Conservation (phyloP, 1,140 invertebrate genomes). For the Drosophila teissieri region DNA sequence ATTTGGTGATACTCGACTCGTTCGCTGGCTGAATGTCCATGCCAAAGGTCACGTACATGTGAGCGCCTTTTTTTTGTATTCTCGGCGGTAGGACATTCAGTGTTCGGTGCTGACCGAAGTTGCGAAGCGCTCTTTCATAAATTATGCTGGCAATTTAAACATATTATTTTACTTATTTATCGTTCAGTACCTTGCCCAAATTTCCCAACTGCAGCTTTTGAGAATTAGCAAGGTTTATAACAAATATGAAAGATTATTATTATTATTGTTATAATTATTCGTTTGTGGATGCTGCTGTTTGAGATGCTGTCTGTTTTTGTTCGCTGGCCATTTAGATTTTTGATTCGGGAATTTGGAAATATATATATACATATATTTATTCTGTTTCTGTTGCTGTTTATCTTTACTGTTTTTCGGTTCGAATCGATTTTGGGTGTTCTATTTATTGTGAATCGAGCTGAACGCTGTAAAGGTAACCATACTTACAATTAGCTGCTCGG, state of each 20-base stretch:
- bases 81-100: constrained; percentile 5
- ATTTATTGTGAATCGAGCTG: constrained; percentile 1
- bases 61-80: no score
- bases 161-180: constrained; percentile 29
- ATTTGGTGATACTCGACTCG: not conserved
- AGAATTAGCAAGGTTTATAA: constrained; percentile 43
- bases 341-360: constrained; percentile 23
- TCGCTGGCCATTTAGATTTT: constrained; percentile 11
- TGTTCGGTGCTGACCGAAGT: constrained; percentile 24
- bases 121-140: not conserved
- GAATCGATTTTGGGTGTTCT: constrained; percentile 25
- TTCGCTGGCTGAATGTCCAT: constrained; percentile 18
- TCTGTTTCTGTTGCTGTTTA: constrained; percentile 17
- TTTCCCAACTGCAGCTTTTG: constrained; percentile 84
- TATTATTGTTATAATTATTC: constrained; percentile 25
- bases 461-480: not conserved
- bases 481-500: constrained; percentile 84
- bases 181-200: constrained; percentile 80
- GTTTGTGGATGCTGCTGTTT: constrained; percentile 26
- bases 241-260: constrained; percentile 68
- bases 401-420: constrained; percentile 27
- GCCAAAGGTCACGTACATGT: not conserved
- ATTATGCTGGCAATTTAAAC: constrained; percentile 15
- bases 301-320: constrained; percentile 31
- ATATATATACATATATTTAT: constrained; percentile 4